A percentile compares a stretch with the other conserved stretches of the same genome.
phyloP scores from a whole-genome alignment of 2,797 vertebrate species.

The Micromesistius poutassou region DNA sequence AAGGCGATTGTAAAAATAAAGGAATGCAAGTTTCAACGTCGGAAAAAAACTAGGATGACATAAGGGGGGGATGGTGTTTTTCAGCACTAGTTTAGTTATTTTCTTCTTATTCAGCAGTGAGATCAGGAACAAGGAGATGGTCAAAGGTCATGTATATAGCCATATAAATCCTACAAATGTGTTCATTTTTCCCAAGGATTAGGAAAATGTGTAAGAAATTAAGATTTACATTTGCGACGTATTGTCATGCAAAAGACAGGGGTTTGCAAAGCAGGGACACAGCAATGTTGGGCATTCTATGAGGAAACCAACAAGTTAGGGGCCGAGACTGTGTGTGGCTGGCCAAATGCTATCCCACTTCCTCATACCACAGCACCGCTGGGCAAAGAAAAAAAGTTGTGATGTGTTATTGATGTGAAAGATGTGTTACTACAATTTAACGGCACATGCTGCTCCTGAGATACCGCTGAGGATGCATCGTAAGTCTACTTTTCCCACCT shows the following conservation, averaged over 20 bases:
- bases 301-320: not conserved
- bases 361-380: not conserved
- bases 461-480: no score
- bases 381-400: not conserved
- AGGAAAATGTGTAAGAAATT: not conserved
- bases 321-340: not conserved
- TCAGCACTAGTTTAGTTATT: not conserved
- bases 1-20: constrained; percentile 9
- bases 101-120: constrained; percentile 2
- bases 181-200: not conserved
- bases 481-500: no score
- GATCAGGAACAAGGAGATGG: not conserved
- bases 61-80: not conserved
- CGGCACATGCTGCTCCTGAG: no score
- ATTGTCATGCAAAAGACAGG: not conserved
- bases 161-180: not conserved
- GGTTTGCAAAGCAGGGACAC: not conserved
- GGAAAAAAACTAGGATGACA: not conserved
- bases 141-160: not conserved
- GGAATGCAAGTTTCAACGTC: no score
- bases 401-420: no score
- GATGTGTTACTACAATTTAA: no score
- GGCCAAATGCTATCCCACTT: not conserved
- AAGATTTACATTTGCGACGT: not conserved
- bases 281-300: not conserved